Conservation (phyloP, 1,140 invertebrate genomes). For the Probaryconus sp. region DNA sequence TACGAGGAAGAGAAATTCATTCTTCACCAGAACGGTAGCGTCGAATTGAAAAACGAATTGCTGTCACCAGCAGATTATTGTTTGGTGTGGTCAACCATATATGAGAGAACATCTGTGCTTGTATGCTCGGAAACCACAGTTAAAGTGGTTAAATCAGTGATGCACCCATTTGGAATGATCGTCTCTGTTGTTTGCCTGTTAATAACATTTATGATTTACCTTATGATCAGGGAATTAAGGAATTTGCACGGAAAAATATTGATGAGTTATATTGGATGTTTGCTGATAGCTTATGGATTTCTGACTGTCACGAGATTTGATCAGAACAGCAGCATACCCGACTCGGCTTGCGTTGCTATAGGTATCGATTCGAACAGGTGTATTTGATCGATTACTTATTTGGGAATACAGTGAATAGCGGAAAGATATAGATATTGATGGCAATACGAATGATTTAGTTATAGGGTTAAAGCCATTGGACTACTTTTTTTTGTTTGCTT, state of each 20-base stretch:
- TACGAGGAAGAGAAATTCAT: conserved; percentile 44
- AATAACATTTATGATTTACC: conserved; percentile 83
- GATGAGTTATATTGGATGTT: conserved; percentile 81
- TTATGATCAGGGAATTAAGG: conserved; percentile 81
- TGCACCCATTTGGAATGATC: conserved; percentile 77
- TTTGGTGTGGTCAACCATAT: conserved; percentile 33
- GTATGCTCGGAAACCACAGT: conserved; percentile 1
- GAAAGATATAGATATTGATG: not conserved
- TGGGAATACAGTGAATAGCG: not conserved
- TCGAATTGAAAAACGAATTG: not conserved
- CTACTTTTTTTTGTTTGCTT: too few relatives aligned
- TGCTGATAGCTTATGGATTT: conserved; percentile 80
- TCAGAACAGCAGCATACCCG: not conserved
- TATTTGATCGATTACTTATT: not conserved
- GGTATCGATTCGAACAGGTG: conserved; percentile 30
- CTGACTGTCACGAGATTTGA: conserved; percentile 75
- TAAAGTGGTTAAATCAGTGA: not conserved
- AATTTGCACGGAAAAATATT: conserved; percentile 84
- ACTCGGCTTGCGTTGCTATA: conserved; percentile 23
- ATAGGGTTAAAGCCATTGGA: not conserved
- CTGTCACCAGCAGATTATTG: conserved; percentile 42
- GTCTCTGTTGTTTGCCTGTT: conserved; percentile 83
- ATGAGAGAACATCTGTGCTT: conserved; percentile 10
- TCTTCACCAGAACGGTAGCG: conserved; percentile 31
- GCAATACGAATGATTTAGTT: not conserved